Percentiles rank a stretch among this genome's conserved stretches.
phyloP scores from a whole-genome alignment of 1,140 invertebrate species.

The Zaprionus taronus region DNA sequence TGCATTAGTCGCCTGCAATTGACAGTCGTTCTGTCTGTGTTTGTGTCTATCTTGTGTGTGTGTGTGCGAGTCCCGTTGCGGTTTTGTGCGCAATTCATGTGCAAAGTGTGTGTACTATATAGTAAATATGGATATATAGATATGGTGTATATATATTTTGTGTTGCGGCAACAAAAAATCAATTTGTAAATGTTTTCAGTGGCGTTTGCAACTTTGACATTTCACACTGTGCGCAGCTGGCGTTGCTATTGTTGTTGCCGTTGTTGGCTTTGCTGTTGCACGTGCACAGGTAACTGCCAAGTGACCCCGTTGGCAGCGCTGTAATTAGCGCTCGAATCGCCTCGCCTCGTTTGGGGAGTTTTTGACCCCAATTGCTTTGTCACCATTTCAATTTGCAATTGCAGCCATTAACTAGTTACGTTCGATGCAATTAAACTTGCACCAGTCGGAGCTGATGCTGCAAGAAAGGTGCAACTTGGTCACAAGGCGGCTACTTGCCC shows the following conservation, averaged over 20 bases:
- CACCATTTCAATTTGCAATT: slow-evolving; percentile 83
- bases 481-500: background rate
- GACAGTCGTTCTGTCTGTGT: slow-evolving; percentile 14
- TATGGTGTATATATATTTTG: slow-evolving; percentile 21
- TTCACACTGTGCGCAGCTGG: slow-evolving; percentile 59
- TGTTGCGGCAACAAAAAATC: slow-evolving; percentile 67
- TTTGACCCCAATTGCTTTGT: slow-evolving; percentile 81
- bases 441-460: slow-evolving; percentile 30
- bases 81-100: slow-evolving; percentile 58
- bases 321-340: slow-evolving; percentile 69
- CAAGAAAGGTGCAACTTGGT: slow-evolving; percentile 49
- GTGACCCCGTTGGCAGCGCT: slow-evolving; percentile 74
- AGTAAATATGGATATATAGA: slow-evolving; percentile 9
- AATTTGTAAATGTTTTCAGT: slow-evolving; percentile 81
- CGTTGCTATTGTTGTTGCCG: slow-evolving; percentile 32
- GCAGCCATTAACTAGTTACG: slow-evolving; percentile 81
- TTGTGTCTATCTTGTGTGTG: slow-evolving; percentile 12
- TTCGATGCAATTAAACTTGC: slow-evolving; percentile 82
- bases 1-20: slow-evolving; percentile 53
- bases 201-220: slow-evolving; percentile 65
- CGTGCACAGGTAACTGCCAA: slow-evolving; percentile 52
- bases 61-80: slow-evolving; percentile 57
- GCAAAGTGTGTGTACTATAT: slow-evolving; percentile 40
- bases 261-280: slow-evolving; percentile 40
- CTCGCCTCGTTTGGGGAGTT: slow-evolving; percentile 59